phyloP scores from a whole-genome alignment of 2,113 vertebrate species.

The Tyto alba region DNA sequence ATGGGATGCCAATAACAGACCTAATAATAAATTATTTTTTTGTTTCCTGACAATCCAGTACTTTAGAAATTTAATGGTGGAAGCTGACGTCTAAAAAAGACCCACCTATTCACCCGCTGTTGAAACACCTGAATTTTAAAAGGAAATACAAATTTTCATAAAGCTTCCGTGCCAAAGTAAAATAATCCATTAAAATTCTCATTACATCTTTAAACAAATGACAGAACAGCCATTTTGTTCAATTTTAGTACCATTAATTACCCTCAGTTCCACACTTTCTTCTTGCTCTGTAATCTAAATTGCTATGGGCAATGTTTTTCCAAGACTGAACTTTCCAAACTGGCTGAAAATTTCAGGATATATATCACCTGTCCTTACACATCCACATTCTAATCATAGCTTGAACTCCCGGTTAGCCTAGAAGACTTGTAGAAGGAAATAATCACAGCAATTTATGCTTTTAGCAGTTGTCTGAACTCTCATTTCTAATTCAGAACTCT shows the following conservation, averaged over 20 bases:
- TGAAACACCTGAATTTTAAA: background rate
- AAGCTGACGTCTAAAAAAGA: background rate
- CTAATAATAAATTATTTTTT: background rate
- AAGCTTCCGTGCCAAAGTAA: background rate
- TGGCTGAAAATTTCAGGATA: background rate
- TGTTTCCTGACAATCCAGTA: background rate
- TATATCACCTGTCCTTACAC: background rate
- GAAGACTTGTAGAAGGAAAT: background rate
- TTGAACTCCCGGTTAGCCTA: background rate
- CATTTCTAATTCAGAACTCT: background rate
- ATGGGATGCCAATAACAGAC: accelerated
- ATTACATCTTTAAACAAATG: background rate
- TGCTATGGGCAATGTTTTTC: background rate
- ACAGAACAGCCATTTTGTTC: background rate
- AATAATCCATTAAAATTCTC: background rate
- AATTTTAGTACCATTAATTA: background rate
- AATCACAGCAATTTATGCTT: background rate
- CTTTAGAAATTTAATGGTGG: background rate
- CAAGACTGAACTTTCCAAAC: background rate
- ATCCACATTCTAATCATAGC: background rate
- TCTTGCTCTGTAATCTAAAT: background rate
- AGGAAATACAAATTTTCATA: background rate
- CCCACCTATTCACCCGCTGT: background rate
- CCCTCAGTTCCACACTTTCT: background rate
- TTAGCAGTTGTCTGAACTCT: background rate